Evolutionary conservation across 2,888 invertebrate species (phyloP).

Genomic region (Baronia brevicornis): DNA sequence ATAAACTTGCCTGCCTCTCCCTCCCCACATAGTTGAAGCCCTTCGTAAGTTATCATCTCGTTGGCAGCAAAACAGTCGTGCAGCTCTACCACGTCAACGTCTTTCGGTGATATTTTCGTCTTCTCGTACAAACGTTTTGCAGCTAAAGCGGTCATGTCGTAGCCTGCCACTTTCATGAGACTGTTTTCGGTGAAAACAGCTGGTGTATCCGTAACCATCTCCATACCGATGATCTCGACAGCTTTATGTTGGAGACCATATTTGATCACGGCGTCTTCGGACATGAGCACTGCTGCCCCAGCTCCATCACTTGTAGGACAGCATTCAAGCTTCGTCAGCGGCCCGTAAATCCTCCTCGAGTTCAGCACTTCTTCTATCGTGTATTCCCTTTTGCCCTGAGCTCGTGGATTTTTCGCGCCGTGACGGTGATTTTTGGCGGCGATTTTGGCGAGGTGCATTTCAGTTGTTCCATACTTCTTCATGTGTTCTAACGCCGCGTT

Average conservation of each 20-base stretch:
- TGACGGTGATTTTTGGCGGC: constrained; percentile 98
- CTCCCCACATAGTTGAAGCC: constrained; percentile 91
- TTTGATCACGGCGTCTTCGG: constrained; percentile 90
- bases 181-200: constrained; percentile 89
- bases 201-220: constrained; percentile 95
- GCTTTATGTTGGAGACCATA: constrained; percentile 88
- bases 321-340: constrained; percentile 96
- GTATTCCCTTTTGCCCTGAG: constrained; percentile 95
- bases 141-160: constrained; percentile 93
- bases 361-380: constrained; percentile 91
- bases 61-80: constrained; percentile 99
- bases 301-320: constrained; percentile 99
- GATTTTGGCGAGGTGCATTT: constrained; percentile 97
- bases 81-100: constrained; percentile 95
- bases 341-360: constrained; percentile 92
- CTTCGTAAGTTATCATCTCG: constrained; percentile 98
- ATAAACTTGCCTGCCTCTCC: constrained; percentile 95
- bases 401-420: constrained; percentile 96
- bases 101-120: constrained; percentile 82
- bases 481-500: constrained; percentile 97
- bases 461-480: constrained; percentile 94
- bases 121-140: constrained; percentile 84
- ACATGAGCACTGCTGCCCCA: constrained; percentile 93
- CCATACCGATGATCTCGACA: constrained; percentile 96
- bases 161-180: constrained; percentile 86